Percentiles rank a stretch among this genome's conserved stretches.
phyloP scores from a whole-genome alignment of 2,113 vertebrate species.

The Hiodon tergisus region DNA sequence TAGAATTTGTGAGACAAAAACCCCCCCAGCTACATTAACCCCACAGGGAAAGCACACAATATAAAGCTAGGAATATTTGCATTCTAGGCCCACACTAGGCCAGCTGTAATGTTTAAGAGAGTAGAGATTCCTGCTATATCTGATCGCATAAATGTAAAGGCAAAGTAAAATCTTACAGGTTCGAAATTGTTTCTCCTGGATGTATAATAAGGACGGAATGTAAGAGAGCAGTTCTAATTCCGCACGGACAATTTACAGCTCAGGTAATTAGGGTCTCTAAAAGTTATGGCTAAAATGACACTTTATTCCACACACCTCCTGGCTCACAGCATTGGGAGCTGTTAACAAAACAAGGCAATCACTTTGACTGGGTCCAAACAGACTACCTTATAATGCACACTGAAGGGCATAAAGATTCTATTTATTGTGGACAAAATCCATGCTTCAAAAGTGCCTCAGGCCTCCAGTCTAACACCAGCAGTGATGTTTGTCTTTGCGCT shows the following conservation, averaged over 20 bases:
- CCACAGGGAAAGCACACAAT: conserved; percentile 12
- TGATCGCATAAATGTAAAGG: too few relatives aligned
- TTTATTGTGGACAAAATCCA: too few relatives aligned
- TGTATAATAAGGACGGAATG: too few relatives aligned
- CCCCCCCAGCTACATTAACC: neutral
- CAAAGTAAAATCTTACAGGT: too few relatives aligned
- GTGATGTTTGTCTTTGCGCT: too few relatives aligned
- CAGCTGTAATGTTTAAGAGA: neutral
- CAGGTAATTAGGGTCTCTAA: conserved; percentile 6
- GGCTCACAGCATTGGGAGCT: neutral
- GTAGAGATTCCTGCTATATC: too few relatives aligned
- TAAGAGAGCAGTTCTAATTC: too few relatives aligned
- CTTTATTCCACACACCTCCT: conserved; percentile 3
- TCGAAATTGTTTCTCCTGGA: too few relatives aligned
- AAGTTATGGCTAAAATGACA: neutral
- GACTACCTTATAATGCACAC: neutral
- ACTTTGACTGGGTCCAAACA: neutral
- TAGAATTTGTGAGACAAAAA: too few relatives aligned
- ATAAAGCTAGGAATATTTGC: neutral
- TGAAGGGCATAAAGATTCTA: too few relatives aligned
- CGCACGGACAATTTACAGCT: neutral
- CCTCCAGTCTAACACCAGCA: too few relatives aligned
- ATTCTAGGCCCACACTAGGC: neutral
- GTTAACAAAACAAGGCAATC: neutral
- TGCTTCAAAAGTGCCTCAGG: too few relatives aligned